Base-by-base conservation (phyloP, 2,888 invertebrate genomes). In the Chaetoderma sp. region DNA sequence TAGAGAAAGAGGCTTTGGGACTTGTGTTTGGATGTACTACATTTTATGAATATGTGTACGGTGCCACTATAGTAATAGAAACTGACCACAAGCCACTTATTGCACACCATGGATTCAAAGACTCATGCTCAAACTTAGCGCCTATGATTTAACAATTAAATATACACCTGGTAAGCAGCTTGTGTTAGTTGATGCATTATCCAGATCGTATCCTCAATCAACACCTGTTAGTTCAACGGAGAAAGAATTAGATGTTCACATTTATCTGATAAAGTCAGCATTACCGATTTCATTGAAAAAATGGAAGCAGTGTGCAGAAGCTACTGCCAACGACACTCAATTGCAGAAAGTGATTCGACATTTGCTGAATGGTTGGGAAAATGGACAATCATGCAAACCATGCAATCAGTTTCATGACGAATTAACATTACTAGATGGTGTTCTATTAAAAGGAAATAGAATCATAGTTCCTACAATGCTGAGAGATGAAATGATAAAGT, bases 11-110 rank as follows among this genome's bases (percentile, higher is more conserved):
- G 44, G 16, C 63, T 6, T 55, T 73, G 5, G 62, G 67, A 18
- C 44, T 73, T 25, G 54, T 60, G 4, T 65, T 68, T 54, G 71
- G 62, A 4, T 64, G 66, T 42, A 45, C 60, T 23, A 61, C 59
- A 28, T 72, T 72, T 59, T 56, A 56, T 27, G 57, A 66, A 18
- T 72, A 72, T 27, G 50, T 64, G 16, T 72, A 61, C 57, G 72
- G 72, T 8, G 50, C 27, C 10, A 13, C 33, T 13, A 39, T 65
- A 8, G n/a, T 23, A 32, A 70, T 74, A 21, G 32, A 65, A 32
- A 68, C 65, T 42, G 73, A 73, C 44, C 73, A 73, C 54, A 68
- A 64, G 57, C 72, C 66, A 16, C 67, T 73, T 28, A 63, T 42
- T 32, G 50, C 5, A 52, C 64, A 10, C 69, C 68, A 2, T 28